Conservation (phyloP, 2,113 vertebrate species). For the Heliornis fulica region DNA sequence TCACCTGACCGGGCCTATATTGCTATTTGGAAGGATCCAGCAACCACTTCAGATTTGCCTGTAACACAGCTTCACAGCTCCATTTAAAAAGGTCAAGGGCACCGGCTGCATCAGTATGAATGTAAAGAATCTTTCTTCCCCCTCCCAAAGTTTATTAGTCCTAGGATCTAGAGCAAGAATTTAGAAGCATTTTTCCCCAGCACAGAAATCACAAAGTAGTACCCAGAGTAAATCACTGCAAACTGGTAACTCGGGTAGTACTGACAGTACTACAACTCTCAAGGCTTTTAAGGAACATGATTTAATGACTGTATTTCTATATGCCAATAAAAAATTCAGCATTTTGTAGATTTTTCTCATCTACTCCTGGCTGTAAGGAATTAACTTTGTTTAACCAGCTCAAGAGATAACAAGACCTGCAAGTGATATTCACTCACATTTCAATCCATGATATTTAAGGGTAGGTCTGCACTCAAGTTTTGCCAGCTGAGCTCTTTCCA, state of each 20-base stretch:
- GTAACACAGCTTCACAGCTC: neutral
- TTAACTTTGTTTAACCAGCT: neutral
- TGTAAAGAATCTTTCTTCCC: neutral
- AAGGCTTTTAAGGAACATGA: neutral
- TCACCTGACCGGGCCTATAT: rapidly evolving
- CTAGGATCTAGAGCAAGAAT: neutral
- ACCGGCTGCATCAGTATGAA: neutral
- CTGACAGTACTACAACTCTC: neutral
- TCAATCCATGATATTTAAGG: neutral
- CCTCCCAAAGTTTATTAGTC: neutral
- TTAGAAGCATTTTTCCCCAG: neutral
- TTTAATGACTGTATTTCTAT: neutral
- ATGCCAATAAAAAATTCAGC: neutral
- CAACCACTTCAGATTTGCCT: neutral
- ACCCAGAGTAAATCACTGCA: neutral
- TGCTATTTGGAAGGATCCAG: neutral
- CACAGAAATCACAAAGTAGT: neutral
- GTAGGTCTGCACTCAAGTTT: neutral
- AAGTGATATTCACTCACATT: neutral
- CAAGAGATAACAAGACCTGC: neutral
- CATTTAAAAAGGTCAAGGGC: neutral
- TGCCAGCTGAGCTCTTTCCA: neutral
- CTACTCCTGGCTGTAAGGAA: neutral
- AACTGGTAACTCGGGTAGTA: neutral
- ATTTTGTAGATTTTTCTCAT: neutral